Evolutionary conservation across 2,888 invertebrate genomes (phyloP), one percentile per base, ranked within the genome.

Genomic region (Drosophila cyrtoloma): DNA sequence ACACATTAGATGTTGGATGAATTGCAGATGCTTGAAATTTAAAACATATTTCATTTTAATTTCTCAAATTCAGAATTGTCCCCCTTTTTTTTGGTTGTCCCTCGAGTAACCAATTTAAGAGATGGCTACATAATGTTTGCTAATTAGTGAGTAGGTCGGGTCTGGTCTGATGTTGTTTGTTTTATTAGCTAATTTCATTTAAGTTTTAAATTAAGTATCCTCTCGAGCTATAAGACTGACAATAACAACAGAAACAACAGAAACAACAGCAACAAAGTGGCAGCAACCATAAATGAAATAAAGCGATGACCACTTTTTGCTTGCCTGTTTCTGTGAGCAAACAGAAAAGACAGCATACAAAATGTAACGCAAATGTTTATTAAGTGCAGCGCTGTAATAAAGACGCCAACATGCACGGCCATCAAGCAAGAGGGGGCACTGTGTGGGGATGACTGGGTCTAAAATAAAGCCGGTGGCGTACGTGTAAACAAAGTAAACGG

Each of bases 331-430:
- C 32, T 42, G 42, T 12, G 57, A 33, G 53, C 47, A 62, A 53
- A 51, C 62, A 59, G 32, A 63, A 53, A 55, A 35, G 56, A 55
- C 22, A 35, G 39, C 65, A 65, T 39, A 67, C 79, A 79, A 80
- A 87, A 81, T 88, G 75, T 83, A 83, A 86, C 79, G 77, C 85
- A 88, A 88, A 86, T 86, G 88, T 86, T 86, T 88, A 86, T 86
- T 86, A 86, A 86, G 88, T 86, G 86, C 86, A 83, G 79, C 74
- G 84, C 81, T 70, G 83, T 88, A 85, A 85, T 88, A 88, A 85
- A 86, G 85, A 85, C 83, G 88, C 81, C 88, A 88, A 79, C 79
- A 75, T 79, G 75, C 79, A 68, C 60, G 64, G 71, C 66, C 63
- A 52, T 47, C 71, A 53, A 52, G 47, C 39, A 37, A 5, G 7